These are phyloP conservation scores for Epinephelus lanceolatus DNA, from an alignment of 2,113 vertebrate species.

Conservation along the genomic window DNA sequence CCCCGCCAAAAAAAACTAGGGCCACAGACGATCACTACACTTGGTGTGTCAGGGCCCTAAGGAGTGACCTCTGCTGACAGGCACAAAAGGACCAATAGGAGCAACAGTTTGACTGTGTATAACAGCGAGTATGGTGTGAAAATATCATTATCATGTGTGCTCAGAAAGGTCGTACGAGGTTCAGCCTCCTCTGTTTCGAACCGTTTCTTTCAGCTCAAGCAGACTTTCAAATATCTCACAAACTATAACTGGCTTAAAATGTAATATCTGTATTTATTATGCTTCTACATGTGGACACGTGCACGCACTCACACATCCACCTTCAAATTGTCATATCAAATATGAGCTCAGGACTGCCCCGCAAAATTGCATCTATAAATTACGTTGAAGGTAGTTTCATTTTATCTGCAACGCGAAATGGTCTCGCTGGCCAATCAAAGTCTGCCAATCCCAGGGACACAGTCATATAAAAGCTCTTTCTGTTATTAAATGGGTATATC, in stretches of 20 bases:
- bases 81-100: neutral
- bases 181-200: slow-evolving; percentile 19
- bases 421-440: slow-evolving; percentile 77
- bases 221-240: slow-evolving; percentile 1
- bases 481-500: slow-evolving; percentile 82
- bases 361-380: slow-evolving; percentile 83
- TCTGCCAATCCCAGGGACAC: slow-evolving; percentile 68
- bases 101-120: slow-evolving; percentile 11
- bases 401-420: slow-evolving; percentile 78
- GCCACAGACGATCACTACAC: no score
- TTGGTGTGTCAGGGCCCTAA: neutral
- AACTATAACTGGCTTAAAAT: slow-evolving; percentile 40
- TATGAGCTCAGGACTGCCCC: slow-evolving; percentile 64
- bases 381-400: slow-evolving; percentile 77
- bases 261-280: slow-evolving; percentile 52
- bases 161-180: slow-evolving; percentile 9
- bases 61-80: slow-evolving; percentile 26
- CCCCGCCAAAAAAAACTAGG: no score
- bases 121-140: neutral
- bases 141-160: slow-evolving; percentile 10
- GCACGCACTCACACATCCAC: slow-evolving; percentile 17
- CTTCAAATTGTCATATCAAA: slow-evolving; percentile 67
- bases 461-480: slow-evolving; percentile 79
- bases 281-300: slow-evolving; percentile 25
- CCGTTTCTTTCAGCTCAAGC: slow-evolving; percentile 8